A percentile compares a stretch with the other conserved stretches of the same genome.
These are phyloP conservation scores for Hydrochoerus hydrochaeris DNA, from an alignment of 2,113 vertebrate species.

Conservation along the genomic window DNA sequence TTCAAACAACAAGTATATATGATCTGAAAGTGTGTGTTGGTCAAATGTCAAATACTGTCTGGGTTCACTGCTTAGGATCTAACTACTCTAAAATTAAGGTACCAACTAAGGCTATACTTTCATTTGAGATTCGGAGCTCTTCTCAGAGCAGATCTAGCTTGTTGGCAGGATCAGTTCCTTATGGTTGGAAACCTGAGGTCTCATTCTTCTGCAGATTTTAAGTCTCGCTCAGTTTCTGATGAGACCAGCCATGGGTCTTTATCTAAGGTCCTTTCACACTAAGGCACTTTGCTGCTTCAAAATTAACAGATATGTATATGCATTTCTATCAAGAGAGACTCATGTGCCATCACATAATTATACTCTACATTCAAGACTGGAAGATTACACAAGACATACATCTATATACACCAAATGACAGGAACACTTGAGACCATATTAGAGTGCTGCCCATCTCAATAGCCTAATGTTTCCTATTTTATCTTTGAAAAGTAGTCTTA, in stretches of 20 bases:
- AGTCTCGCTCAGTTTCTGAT: background rate
- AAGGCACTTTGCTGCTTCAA: background rate
- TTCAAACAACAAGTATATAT: background rate
- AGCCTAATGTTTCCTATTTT: background rate
- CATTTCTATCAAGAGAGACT: background rate
- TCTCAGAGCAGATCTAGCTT: background rate
- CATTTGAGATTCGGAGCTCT: background rate
- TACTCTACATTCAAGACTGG: background rate
- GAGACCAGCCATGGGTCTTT: background rate
- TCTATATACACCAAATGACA: rapidly evolving
- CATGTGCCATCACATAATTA: background rate
- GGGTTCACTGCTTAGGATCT: background rate
- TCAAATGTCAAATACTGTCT: background rate
- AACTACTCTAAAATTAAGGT: background rate
- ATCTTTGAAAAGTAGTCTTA: background rate
- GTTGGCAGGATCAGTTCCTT: background rate
- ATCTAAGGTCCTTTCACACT: background rate
- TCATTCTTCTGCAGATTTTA: background rate
- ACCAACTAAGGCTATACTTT: background rate
- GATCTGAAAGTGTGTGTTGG: background rate
- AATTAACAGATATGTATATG: background rate
- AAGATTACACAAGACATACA: rapidly evolving
- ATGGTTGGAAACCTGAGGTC: background rate
- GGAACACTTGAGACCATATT: background rate
- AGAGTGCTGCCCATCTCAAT: background rate